Evolutionary conservation across 2,113 vertebrate species (phyloP), one percentile per base, ranked within the genome.

Genomic region (Madoqua kirkii): DNA sequence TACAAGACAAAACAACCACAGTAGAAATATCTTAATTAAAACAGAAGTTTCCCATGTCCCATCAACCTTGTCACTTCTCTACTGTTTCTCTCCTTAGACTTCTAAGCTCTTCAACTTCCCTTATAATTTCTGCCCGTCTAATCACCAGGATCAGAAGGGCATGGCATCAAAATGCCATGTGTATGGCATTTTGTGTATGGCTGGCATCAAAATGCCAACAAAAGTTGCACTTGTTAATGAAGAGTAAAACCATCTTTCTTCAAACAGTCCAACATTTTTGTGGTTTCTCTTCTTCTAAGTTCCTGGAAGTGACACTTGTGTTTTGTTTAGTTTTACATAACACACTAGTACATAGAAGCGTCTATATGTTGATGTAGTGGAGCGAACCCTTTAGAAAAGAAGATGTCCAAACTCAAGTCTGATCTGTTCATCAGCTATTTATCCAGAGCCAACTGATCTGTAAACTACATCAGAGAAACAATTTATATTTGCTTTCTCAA

Each of bases 261-360:
- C 40, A 78, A 29, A 50, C 29, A 29, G 54, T 50, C 79, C 79
- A 89, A 29, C 43, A 94, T 97, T 91, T 93, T 91, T 95, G 76
- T 96, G 91, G 57, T 78, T 95, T 97, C 91, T 45, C 54, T 92
- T 90, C 60, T 91, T 82, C 31, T 93, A 88, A 93, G 52, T 96
- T 96, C 64, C 43, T 81, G 52, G n/a, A 93, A 96, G 67, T 81
- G 87, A 91, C 55, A 71, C 76, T 87, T 79, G 57, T 84, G 59
- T 90, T 91, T 91, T 84, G 8, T 95, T 87, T 87, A 91, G 33
- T 71, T 95, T 91, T 88, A n/a, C 3, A 16, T 60, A 52, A 83
- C 62, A 83, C 62, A n/a, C 21, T 76, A 33, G 11, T 50, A 48
- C 14, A 25, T 55, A 82, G 71, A 23, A 64, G 52, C 83, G 23